phyloP scores from a whole-genome alignment of 2,888 invertebrate genomes.

The Sympetrum striolatum region DNA sequence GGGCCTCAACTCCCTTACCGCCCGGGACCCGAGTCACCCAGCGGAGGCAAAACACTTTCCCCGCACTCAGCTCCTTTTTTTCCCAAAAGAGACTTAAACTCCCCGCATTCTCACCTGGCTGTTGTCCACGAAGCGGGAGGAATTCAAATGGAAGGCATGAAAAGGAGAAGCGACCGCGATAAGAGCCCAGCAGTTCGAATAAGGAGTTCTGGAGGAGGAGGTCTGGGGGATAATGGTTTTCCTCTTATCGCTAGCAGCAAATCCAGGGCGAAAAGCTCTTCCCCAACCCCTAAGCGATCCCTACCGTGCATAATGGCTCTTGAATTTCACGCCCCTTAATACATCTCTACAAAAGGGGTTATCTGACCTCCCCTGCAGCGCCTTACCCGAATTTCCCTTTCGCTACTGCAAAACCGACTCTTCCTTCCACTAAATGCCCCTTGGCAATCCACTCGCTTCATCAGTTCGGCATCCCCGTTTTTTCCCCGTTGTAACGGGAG shows the following conservation, averaged over 20 bases:
- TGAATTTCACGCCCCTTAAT: conserved; percentile 40
- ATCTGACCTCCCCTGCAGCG: conserved; percentile 2
- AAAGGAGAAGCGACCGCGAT: conserved; percentile 1
- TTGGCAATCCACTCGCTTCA: conserved; percentile 1
- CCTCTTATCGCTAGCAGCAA: conserved; percentile 32
- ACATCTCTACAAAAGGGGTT: not conserved
- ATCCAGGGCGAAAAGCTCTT: conserved; percentile 23
- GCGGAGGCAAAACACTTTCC: not conserved
- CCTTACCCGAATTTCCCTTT: not conserved
- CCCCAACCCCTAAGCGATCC: not conserved
- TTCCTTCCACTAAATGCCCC: not conserved
- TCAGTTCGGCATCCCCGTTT: not conserved
- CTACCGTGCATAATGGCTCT: conserved; percentile 35
- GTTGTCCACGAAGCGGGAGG: conserved; percentile 1
- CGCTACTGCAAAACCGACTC: not conserved
- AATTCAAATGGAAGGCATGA: not conserved
- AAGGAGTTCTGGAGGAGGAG: conserved; percentile 29
- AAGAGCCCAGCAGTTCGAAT: conserved; percentile 19
- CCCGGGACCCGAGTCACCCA: not conserved
- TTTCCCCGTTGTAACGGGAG: not conserved
- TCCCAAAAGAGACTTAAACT: not conserved
- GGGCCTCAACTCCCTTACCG: not conserved
- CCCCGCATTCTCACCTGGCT: conserved; percentile 6
- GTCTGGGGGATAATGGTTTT: conserved; percentile 24
- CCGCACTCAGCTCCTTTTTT: not conserved